A percentile compares a stretch with the other conserved stretches of the same genome.
Conservation (phyloP, 2,797 vertebrate genomes). For the Tauraco hartlaubi region DNA sequence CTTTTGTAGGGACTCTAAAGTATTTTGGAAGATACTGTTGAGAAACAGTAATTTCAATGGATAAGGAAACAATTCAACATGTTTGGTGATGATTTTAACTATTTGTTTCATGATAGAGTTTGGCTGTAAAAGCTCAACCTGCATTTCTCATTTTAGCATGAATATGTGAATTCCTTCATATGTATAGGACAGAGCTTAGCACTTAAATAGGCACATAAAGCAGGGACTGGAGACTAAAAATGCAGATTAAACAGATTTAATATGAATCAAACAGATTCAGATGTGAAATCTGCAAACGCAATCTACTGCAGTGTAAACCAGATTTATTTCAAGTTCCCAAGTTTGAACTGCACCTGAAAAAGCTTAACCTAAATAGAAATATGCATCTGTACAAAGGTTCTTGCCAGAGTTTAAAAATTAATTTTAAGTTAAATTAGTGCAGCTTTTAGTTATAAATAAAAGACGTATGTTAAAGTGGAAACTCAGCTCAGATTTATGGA, state of each 20-base stretch:
- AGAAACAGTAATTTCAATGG: neutral
- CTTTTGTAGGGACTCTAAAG: neutral
- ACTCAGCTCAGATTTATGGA: neutral
- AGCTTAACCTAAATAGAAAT: conserved; percentile 26
- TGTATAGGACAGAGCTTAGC: neutral
- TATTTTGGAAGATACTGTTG: neutral
- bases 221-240: neutral
- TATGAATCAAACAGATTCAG: conserved; percentile 43
- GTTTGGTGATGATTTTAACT: neutral
- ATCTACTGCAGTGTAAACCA: conserved; percentile 1
- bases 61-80: neutral
- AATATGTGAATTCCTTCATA: neutral
- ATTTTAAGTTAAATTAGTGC: conserved; percentile 12
- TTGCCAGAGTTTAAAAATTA: conserved; percentile 2
- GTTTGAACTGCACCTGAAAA: conserved; percentile 34
- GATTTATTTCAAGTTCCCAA: conserved; percentile 3
- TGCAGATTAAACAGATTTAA: conserved; percentile 14
- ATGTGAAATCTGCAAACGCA: conserved; percentile 38
- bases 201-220: neutral
- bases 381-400: neutral
- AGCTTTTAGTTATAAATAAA: conserved; percentile 10
- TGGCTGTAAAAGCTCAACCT: neutral
- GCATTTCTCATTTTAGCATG: neutral
- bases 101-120: neutral
- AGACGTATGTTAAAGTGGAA: neutral